A percentile compares a stretch with the other conserved stretches of the same genome.
Evolutionary conservation across 2,113 vertebrate genomes (phyloP).

Genomic region (Gadus macrocephalus): DNA sequence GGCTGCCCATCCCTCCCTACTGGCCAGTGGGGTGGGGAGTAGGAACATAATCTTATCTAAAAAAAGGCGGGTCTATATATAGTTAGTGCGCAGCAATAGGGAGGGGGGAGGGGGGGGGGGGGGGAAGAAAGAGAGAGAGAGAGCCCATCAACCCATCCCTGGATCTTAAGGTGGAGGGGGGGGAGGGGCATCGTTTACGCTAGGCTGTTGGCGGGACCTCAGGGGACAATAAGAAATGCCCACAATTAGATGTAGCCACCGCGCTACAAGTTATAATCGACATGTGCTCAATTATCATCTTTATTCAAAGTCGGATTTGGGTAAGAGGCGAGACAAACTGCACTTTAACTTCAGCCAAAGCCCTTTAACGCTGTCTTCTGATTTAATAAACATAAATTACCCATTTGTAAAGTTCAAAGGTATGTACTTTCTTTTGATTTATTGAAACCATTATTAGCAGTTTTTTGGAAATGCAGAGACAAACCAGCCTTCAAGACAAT

Average conservation of each 20-base stretch:
- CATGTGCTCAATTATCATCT: too few relatives aligned
- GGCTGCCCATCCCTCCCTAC: slow-evolving; percentile 16
- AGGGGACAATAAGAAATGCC: not conserved
- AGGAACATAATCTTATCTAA: slow-evolving; percentile 75
- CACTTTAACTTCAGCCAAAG: too few relatives aligned
- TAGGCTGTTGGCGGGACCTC: not conserved
- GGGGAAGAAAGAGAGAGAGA: not conserved
- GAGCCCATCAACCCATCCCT: slow-evolving; percentile 17
- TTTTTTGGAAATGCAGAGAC: too few relatives aligned
- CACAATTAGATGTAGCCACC: not conserved
- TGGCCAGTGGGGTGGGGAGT: slow-evolving; percentile 19
- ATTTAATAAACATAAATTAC: too few relatives aligned
- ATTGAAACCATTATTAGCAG: too few relatives aligned
- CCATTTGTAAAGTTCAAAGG: too few relatives aligned
- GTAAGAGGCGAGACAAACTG: too few relatives aligned
- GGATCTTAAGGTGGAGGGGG: not conserved
- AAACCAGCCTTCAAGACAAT: too few relatives aligned
- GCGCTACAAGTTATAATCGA: not conserved
- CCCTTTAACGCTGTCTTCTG: too few relatives aligned
- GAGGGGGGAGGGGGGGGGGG: not conserved
- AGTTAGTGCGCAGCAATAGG: slow-evolving; percentile 31
- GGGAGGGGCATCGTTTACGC: not conserved
- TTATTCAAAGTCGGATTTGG: too few relatives aligned
- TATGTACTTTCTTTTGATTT: too few relatives aligned
- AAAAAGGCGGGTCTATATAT: slow-evolving; percentile 68